phyloP scores from a whole-genome alignment of 92 coral and sea anemone species.

The Pocillopora meandrina region DNA sequence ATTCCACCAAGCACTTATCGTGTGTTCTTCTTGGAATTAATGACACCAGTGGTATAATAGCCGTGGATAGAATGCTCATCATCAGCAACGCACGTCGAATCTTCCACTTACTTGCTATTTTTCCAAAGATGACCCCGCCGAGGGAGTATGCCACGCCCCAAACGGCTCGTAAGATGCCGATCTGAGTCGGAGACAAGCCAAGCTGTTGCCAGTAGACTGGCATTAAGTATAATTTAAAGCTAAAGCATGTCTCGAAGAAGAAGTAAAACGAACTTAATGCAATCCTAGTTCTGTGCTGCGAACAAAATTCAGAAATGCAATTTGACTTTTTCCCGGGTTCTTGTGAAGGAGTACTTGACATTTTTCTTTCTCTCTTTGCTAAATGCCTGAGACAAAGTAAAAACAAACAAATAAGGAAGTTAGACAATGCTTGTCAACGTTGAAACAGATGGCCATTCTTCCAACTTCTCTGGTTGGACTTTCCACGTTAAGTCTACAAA shows the following conservation, averaged over 20 bases:
- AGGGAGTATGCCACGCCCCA: conserved; percentile 38
- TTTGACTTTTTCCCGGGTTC: neutral
- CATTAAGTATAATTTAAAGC: conserved; percentile 36
- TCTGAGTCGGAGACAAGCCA: conserved; percentile 39
- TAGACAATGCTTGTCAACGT: no score
- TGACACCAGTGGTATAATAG: conserved; percentile 27
- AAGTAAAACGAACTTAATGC: conserved; percentile 28
- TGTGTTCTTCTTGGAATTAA: conserved; percentile 31
- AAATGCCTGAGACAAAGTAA: no score
- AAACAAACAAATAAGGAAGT: no score
- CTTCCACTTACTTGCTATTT: conserved; percentile 27
- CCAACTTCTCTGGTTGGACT: no score
- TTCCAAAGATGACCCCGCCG: conserved; percentile 30
- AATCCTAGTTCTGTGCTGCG: conserved; percentile 13
- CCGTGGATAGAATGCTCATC: conserved; percentile 28
- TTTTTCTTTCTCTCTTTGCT: neutral
- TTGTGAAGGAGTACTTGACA: conserved; percentile 8
- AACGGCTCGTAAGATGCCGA: conserved; percentile 35
- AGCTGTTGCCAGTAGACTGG: conserved; percentile 50
- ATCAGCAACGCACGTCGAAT: conserved; percentile 30
- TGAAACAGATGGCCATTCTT: no score
- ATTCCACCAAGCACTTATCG: conserved; percentile 1
- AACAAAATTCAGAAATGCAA: neutral
- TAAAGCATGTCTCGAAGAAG: conserved; percentile 32
- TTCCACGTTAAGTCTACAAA: no score